Conservation (phyloP, 2,888 invertebrate species). For the Lithophane socia region DNA sequence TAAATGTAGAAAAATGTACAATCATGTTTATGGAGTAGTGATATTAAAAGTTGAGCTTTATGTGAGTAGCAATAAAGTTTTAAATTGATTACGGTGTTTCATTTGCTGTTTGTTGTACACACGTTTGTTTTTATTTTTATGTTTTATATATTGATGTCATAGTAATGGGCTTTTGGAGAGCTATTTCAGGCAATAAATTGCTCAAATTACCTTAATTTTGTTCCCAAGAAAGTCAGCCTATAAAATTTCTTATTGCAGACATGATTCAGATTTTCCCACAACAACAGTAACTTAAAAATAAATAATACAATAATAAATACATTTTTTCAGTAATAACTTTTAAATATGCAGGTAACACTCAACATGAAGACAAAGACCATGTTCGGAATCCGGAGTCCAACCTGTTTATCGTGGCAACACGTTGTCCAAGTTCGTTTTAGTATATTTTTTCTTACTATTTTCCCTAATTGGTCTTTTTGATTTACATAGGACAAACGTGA, state of each 20-base stretch:
- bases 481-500: neutral
- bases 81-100: conserved; percentile 32
- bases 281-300: neutral
- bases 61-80: conserved; percentile 44
- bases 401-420: neutral
- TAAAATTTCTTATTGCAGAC: neutral
- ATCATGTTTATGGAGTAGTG: conserved; percentile 14
- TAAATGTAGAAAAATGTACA: conserved; percentile 7
- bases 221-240: neutral
- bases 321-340: conserved; percentile 1
- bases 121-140: neutral
- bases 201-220: neutral
- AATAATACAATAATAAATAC: no score
- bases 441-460: neutral
- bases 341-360: neutral
- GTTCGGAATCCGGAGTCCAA: neutral
- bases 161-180: neutral
- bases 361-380: neutral
- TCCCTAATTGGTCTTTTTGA: neutral
- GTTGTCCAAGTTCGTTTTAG: neutral
- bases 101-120: conserved; percentile 14
- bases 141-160: neutral
- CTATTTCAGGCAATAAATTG: neutral
- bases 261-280: neutral
- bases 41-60: conserved; percentile 34